phyloP scores from a whole-genome alignment of 2,888 invertebrate species.

The Stegophylla sp. region DNA sequence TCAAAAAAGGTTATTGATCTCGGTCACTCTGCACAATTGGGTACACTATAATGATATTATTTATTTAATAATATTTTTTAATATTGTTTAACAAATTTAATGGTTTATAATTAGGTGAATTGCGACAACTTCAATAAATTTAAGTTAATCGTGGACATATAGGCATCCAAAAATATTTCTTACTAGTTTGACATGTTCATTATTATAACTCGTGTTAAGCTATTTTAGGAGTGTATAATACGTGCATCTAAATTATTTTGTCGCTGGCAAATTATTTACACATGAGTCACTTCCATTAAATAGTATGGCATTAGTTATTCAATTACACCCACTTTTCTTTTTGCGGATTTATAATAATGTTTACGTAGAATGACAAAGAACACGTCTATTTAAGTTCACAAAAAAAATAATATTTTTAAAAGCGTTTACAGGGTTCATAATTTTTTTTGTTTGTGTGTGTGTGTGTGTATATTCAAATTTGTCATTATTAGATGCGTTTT shows the following conservation, averaged over 20 bases:
- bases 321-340: slow-evolving; percentile 31
- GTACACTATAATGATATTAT: too few relatives aligned
- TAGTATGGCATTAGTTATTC: slow-evolving; percentile 10
- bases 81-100: too few relatives aligned
- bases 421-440: too few relatives aligned
- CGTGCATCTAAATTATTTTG: not conserved
- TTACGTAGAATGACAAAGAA: slow-evolving; percentile 3
- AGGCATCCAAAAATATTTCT: not conserved
- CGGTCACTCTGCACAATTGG: too few relatives aligned
- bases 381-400: not conserved
- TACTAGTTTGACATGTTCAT: not conserved
- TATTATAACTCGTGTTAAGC: not conserved
- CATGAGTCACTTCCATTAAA: slow-evolving; percentile 41
- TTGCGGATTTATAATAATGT: not conserved
- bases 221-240: slow-evolving; percentile 19
- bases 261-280: slow-evolving; percentile 46
- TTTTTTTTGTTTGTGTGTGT: too few relatives aligned
- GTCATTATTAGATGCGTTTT: too few relatives aligned
- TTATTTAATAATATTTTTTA: too few relatives aligned
- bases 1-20: too few relatives aligned
- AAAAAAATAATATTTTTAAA: too few relatives aligned
- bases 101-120: slow-evolving; percentile 4
- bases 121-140: not conserved
- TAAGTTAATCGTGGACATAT: not conserved
- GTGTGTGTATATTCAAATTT: too few relatives aligned